Base-by-base conservation (phyloP, 2,888 invertebrate genomes). In the Strigamia crassipes region DNA sequence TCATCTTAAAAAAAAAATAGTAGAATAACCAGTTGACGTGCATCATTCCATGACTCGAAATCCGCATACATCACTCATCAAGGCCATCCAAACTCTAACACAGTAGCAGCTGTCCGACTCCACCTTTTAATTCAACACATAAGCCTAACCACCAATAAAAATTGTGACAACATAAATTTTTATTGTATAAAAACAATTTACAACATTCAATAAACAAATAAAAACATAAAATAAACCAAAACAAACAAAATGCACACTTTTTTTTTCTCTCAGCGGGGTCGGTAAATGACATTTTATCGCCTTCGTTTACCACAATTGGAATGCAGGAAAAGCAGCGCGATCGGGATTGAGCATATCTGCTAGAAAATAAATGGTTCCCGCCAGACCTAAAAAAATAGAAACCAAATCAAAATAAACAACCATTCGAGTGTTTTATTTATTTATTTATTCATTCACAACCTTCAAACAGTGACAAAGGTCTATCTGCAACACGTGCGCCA, bases 381-480 rank as follows among this genome's bases (percentile, higher is more conserved):
- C 90, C 83, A 94, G 66, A 18, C 83, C 83, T 83, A 42, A n/a
- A n/a, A n/a, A n/a, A n/a, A n/a, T n/a, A 2, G 3, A 27, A 27
- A 27, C 3, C 27, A 27, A 80, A 83, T 81, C 34, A 51, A 81
- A 83, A 79, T 34, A 77, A 34, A 77, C 1, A 21, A 78, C 1
- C 46, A 78, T 18, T 78, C 15, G 23, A 42, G 18, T 23, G 12
- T 61, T 23, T 3, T 23, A 8, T 61, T 61, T 61, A 27, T 61
- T n/a, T n/a, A 81, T 23, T 80, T 4, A 18, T 18, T 27, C 23
- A 21, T 46, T 86, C 27, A 27, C 27, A 27, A 90, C 92, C 96
- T 90, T 96, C 96, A 87, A 93, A 96, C 79, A 96, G 88, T 0
- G 96, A 96, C 80, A 92, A 91, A 0, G 95, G 96, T 83, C 93